These are phyloP conservation scores for Gryllus longicercus DNA, from an alignment of 2,888 invertebrate species.

Conservation along the genomic window DNA sequence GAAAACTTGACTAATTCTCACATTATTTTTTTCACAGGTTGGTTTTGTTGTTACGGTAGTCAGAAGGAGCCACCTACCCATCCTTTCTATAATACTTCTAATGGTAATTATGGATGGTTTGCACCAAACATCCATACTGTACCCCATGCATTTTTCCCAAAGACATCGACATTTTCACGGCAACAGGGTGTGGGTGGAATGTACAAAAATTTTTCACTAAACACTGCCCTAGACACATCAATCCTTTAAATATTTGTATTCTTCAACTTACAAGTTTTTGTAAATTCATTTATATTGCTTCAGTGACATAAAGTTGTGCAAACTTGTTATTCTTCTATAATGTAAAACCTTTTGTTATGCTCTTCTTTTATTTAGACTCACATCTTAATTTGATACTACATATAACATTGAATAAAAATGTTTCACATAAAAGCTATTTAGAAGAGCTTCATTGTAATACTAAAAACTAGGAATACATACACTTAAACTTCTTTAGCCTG, in stretches of 20 bases:
- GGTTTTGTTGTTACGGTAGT: slow-evolving; percentile 76
- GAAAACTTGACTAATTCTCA: slow-evolving; percentile 32
- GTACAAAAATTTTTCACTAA: slow-evolving; percentile 80
- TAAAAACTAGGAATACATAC: too few relatives aligned
- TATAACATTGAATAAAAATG: background rate
- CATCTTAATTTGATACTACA: too few relatives aligned
- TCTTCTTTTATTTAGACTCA: too few relatives aligned
- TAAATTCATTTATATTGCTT: too few relatives aligned
- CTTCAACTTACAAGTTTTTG: too few relatives aligned
- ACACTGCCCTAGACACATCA: slow-evolving; percentile 44
- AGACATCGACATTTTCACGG: slow-evolving; percentile 71
- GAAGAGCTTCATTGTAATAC: too few relatives aligned
- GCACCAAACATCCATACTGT: slow-evolving; percentile 68
- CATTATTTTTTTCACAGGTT: slow-evolving; percentile 53
- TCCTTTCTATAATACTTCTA: slow-evolving; percentile 78
- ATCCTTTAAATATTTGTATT: too few relatives aligned
- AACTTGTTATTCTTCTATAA: too few relatives aligned
- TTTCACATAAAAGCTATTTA: background rate
- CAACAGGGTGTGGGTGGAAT: slow-evolving; percentile 67
- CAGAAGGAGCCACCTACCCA: slow-evolving; percentile 57
- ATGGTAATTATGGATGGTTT: slow-evolving; percentile 79
- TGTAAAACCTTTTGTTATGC: too few relatives aligned
- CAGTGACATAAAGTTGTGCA: too few relatives aligned
- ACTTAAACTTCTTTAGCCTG: too few relatives aligned
- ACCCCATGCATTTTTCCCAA: slow-evolving; percentile 69